phyloP scores from a whole-genome alignment of 2,113 vertebrate species.

The Suncus etruscus region DNA sequence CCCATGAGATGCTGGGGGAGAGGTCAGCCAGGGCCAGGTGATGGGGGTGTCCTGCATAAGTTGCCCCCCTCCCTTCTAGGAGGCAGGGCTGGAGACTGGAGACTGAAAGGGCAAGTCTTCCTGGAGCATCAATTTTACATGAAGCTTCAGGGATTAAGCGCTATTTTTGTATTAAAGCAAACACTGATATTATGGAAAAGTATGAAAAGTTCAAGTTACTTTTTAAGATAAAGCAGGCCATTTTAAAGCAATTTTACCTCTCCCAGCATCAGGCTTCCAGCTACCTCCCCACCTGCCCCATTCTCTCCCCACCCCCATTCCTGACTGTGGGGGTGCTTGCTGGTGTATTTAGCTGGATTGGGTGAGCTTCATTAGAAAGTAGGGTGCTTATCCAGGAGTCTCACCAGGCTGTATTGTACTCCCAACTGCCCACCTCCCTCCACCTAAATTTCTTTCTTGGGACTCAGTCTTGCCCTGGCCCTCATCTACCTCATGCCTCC shows the following conservation, averaged over 20 bases:
- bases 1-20: not conserved
- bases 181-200: conserved; percentile 55
- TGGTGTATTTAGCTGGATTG: not conserved
- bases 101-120: conserved; percentile 57
- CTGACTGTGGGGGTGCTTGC: conserved; percentile 25
- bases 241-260: conserved; percentile 69
- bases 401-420: too few species aligned
- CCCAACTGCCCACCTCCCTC: too few species aligned
- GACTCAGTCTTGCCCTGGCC: not conserved
- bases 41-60: not conserved
- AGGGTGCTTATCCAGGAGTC: not conserved
- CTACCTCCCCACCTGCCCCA: too few species aligned
- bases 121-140: conserved; percentile 55
- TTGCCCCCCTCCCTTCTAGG: not conserved
- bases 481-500: not conserved
- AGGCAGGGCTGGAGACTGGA: not conserved
- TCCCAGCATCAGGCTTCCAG: conserved; percentile 50
- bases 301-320: not conserved
- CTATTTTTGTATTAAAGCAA: conserved; percentile 78
- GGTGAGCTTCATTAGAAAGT: conserved; percentile 20
- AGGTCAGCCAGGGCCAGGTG: too few species aligned
- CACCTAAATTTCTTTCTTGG: not conserved
- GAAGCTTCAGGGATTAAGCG: conserved; percentile 34
- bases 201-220: conserved; percentile 71
- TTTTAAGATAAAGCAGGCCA: conserved; percentile 66